Conservation (phyloP, 2,113 vertebrate species). For the Anarhynchus alexandrinus region DNA sequence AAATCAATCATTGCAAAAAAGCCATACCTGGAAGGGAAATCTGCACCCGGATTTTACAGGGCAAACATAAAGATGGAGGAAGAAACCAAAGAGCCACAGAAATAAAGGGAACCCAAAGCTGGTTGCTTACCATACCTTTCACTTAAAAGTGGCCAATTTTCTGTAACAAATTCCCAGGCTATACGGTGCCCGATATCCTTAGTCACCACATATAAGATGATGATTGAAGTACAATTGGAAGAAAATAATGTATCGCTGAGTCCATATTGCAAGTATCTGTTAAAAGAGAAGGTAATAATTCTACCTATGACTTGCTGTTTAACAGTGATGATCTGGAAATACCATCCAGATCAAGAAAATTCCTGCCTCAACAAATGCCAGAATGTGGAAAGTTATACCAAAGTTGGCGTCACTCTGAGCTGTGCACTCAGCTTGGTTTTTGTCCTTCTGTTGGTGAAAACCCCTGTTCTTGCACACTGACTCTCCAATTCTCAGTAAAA, state of each 20-base stretch:
- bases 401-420: neutral
- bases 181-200: constrained; percentile 67
- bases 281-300: constrained; percentile 6
- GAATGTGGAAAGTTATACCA: neutral
- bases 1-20: neutral
- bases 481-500: neutral
- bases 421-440: neutral
- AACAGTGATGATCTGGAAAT: neutral
- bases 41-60: neutral
- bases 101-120: neutral
- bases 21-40: neutral
- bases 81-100: neutral
- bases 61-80: neutral
- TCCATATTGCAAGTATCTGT: constrained; percentile 72
- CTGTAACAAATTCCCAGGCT: constrained; percentile 73
- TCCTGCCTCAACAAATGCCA: neutral
- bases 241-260: neutral
- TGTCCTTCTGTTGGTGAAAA: neutral
- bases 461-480: neutral
- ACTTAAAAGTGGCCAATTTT: constrained; percentile 70
- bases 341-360: neutral
- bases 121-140: constrained; percentile 50
- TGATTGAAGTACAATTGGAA: constrained; percentile 7
- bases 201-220: constrained; percentile 35
- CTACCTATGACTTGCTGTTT: neutral